Conservation (phyloP, 2,797 vertebrate genomes). For the Cheirogaleus major region DNA sequence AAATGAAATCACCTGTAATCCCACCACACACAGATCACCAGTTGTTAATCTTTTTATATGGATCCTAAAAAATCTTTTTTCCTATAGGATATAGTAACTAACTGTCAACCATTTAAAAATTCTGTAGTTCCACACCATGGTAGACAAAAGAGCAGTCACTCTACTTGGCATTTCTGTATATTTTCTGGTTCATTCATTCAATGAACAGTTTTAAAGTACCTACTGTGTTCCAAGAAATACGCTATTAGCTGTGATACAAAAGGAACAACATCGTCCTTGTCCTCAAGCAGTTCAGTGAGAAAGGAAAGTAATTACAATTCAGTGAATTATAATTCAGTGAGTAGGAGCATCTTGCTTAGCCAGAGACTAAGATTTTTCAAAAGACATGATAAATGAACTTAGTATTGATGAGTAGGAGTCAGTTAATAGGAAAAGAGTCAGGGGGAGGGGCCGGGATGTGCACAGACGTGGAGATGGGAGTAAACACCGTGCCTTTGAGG, state of each 20-base stretch:
- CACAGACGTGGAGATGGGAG: background rate
- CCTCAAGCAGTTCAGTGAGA: background rate
- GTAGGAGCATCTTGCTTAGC: constrained; percentile 4
- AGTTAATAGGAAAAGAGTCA: background rate
- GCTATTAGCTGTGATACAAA: background rate
- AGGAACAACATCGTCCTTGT: background rate
- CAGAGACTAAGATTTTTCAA: constrained; percentile 18
- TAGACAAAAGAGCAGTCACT: background rate
- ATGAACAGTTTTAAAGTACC: background rate
- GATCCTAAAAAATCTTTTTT: background rate
- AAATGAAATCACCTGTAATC: background rate
- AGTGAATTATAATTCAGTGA: constrained; percentile 17
- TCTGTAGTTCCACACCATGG: background rate
- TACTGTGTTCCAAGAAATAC: background rate
- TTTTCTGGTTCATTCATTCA: background rate
- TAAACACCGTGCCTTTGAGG: background rate
- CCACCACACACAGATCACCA: background rate
- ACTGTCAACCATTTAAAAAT: background rate
- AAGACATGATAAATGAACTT: background rate
- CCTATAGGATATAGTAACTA: background rate
- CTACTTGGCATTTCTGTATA: background rate
- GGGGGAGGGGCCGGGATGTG: background rate
- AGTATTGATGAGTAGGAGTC: background rate
- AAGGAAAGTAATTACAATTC: background rate
- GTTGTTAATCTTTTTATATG: background rate